Evolutionary conservation across 1,140 invertebrate species (phyloP), one percentile per base, ranked within the genome.

Genomic region (Drosophila ogumai): DNA sequence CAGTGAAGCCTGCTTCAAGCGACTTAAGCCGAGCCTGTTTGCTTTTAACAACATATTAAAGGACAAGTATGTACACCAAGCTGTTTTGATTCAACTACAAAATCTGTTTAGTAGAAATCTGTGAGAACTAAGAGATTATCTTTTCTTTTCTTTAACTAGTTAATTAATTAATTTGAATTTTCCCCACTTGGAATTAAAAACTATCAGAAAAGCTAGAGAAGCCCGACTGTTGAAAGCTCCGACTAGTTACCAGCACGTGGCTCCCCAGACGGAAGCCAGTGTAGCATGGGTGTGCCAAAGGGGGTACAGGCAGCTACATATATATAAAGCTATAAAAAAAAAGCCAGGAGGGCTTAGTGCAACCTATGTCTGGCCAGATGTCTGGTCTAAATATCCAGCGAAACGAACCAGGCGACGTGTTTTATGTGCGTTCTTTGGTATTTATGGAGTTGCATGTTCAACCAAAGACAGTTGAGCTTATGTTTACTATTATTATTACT

Each of bases 371-470:
- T 79, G 69, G 40, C 34, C 76, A 57, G 38, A 55, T 49, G 61
- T 52, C 52, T 68, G 58, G 59, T 81, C 82, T 75, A 82, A 79
- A 79, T 72, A 81, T 54, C 60, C 76, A 69, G 32, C 68, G 17
- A 65, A 66, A 75, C 50, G 34, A 47, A 71, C 64, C 59, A 56
- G 50, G 64, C 75, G 65, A 75, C 75, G 68, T 82, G 75, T 71
- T 69, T 86, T 86, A 73, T 81, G 63, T 73, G 56, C 34, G 63
- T 65, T 68, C 55, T 43, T 44, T 64, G 44, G 44, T 85, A 85
- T 85, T 85, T 85, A 87, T 87, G 67, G 58, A 82, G 75, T 86
- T 87, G 82, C 79, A 86, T 86, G 82, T 75, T 81, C 78, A 74
- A 22, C 40, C 43, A 34, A 75, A 75, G 77, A 69, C 73, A 61